Conservation (phyloP, 2,113 vertebrate genomes). For the Psilopogon haemacephalus region DNA sequence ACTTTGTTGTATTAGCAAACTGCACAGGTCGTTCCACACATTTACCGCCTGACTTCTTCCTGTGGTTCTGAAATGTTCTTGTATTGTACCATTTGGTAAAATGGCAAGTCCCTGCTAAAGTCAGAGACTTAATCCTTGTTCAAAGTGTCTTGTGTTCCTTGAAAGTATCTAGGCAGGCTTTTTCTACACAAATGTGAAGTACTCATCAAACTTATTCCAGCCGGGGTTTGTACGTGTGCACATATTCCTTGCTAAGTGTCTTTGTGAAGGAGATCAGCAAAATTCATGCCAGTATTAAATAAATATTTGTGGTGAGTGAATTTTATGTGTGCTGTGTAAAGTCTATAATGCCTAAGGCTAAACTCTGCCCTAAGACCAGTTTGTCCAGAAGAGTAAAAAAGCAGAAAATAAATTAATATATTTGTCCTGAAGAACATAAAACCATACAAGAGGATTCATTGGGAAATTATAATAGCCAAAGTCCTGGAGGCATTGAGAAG, state of each 20-base stretch:
- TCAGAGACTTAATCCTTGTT: neutral
- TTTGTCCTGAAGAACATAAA: neutral
- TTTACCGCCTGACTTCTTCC: neutral
- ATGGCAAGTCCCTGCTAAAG: neutral
- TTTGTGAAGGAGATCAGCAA: neutral
- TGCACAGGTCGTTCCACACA: neutral
- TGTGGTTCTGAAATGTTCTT: neutral
- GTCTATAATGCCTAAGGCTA: neutral
- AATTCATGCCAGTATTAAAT: neutral
- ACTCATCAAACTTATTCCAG: neutral
- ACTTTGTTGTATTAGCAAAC: neutral
- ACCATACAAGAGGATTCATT: neutral
- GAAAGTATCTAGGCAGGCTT: neutral
- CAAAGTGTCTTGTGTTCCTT: neutral
- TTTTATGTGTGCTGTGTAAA: neutral
- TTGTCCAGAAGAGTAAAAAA: neutral
- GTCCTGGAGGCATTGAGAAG: neutral
- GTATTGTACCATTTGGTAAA: neutral
- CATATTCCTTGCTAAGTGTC: neutral
- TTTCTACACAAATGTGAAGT: neutral
- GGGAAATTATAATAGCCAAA: neutral
- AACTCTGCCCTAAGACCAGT: neutral
- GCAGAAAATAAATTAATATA: neutral
- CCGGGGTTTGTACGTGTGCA: neutral
- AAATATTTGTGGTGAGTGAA: neutral